Base-by-base conservation (phyloP, 2,113 vertebrate genomes). In the Uropsilus gracilis region DNA sequence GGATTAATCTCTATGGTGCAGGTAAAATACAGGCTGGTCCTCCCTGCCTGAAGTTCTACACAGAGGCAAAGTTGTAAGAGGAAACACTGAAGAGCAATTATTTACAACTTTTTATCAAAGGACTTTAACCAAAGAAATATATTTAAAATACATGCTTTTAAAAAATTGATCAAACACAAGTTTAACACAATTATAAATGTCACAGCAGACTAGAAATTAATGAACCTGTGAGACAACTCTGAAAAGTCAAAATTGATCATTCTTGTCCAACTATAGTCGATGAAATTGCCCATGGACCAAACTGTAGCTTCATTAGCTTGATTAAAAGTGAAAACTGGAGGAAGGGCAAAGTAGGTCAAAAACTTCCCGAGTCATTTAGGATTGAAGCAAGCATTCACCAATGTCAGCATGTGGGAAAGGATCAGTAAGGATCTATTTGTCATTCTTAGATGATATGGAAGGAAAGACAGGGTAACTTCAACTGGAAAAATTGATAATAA, bases 301-400 rank as follows among this genome's bases (percentile, higher is more conserved):
- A 75, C n/a, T 89, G n/a, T 37, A 86, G 37, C 93, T 84, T 95
- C 89, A 94, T 95, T 93, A 89, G 86, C 86, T 89, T 94, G 91
- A 95, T 97, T 93, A 93, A 84, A 95, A 95, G 91, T 86, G 73
- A 97, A 96, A 95, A 94, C 71, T 9, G 3, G 81, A 97, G 26
- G 86, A 95, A 86, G 55, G 14, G 46, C 57, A 97, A 95, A 96
- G 78, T 72, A 96, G 91, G 78, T 94, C 92, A 91, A 80, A 95
- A 72, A 81, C 87, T 84, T 89, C 32, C 86, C 77, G 44, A 39
- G 46, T 92, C 73, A 78, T 89, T 92, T 61, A 91, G 53, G 28
- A 96, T 91, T 81, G 34, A 94, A 95, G 77, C 80, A 94, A 95
- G 77, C 80, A 85, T 73, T 89, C 61, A 87, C 53, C n/a, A 82